Evolutionary conservation across 2,888 invertebrate genomes (phyloP), one percentile per base, ranked within the genome.

Genomic region (Lithodes maja): DNA sequence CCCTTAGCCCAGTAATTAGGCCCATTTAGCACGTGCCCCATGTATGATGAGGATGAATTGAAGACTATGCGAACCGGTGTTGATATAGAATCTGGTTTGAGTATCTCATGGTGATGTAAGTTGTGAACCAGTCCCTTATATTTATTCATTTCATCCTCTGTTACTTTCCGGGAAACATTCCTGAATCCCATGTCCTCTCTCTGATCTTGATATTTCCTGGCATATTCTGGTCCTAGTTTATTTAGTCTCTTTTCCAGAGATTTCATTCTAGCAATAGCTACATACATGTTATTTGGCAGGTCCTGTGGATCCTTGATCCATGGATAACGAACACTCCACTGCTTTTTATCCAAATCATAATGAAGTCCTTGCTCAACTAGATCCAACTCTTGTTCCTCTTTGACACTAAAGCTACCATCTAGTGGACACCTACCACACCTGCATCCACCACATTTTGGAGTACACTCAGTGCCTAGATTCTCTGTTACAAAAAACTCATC

Each of bases 361-460:
- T 52, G 1, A 15, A 86, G 54, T 53, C 80, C 86, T n/a, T 79
- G 3, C 33, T 79, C 69, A 7, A 86, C 80, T 68, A 86, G 7
- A 17, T 50, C 86, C 9, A 86, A 69, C 50, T 86, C 53, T 9
- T 71, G 17, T 33, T 86, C 54, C 15, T 78, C 85, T 71, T 79
- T 79, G 15, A 80, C 52, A 3, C n/a, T 86, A 17, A 50, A 86
- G 9, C 69, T 71, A 50, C 50, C 74, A 52, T 61, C n/a, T 7
- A 69, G 2, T 15, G 80, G 2, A 71, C 86, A 86, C 12, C 68
- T 86, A n/a, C 86, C 86, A 68, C 86, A 86, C n/a, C 54, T 79
- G 54, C 86, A 86, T 1, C 80, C 53, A 1, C 79, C 74, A 17
- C 84, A 84, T 52, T 53, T 74, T 2, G 84, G 84, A 49, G 54